Conservation (phyloP, 2,113 vertebrate genomes). For the Nycticryphes semicollaris region DNA sequence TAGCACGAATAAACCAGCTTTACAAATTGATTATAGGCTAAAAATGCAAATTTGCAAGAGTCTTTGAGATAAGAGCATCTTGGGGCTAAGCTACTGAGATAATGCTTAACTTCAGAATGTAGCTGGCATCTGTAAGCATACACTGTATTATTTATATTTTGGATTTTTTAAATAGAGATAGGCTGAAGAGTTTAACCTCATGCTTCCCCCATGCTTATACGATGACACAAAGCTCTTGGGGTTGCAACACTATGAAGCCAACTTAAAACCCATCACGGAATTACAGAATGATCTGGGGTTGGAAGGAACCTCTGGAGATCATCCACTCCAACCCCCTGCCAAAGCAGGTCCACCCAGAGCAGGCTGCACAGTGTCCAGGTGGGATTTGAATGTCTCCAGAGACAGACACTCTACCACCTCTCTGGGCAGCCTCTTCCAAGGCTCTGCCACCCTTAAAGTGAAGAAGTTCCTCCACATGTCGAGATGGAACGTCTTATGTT, state of each 20-base stretch:
- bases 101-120: background rate
- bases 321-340: too few species aligned
- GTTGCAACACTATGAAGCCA: background rate
- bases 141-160: background rate
- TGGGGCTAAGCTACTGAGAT: background rate
- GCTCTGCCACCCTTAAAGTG: too few species aligned
- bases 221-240: fast-evolving
- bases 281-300: too few species aligned
- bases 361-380: too few species aligned
- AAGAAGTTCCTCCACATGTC: too few species aligned
- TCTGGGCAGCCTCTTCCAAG: too few species aligned
- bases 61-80: background rate
- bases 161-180: background rate
- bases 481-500: too few species aligned
- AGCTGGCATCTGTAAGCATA: background rate
- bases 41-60: background rate
- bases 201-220: background rate
- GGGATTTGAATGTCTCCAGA: too few species aligned
- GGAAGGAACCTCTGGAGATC: too few species aligned
- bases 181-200: background rate
- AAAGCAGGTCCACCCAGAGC: too few species aligned
- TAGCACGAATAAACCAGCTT: background rate
- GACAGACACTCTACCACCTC: too few species aligned
- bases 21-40: background rate
- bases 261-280: background rate